Percentiles rank a stretch among this genome's conserved stretches.
Conservation (phyloP, 2,888 invertebrate species). For the Mythimna albipuncta region DNA sequence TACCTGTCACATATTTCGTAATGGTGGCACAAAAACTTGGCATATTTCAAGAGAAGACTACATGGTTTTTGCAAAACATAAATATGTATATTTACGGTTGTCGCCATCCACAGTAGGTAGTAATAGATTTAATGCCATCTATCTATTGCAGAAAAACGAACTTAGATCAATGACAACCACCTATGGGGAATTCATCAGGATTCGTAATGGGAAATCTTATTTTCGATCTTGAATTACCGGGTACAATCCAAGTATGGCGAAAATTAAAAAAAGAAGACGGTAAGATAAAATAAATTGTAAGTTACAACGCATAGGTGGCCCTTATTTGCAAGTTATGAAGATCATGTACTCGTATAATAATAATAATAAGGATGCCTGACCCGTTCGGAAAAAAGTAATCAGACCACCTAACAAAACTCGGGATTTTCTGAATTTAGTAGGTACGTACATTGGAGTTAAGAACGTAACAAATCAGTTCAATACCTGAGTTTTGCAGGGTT, state of each 20-base stretch:
- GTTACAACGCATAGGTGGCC: no score
- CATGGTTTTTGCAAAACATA: slow-evolving; percentile 46
- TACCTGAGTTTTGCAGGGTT: no score
- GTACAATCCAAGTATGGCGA: not conserved
- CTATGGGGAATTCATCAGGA: not conserved
- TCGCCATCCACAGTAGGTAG: slow-evolving; percentile 5
- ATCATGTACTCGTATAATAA: no score
- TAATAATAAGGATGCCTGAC: no score
- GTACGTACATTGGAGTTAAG: no score
- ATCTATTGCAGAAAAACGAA: slow-evolving; percentile 28
- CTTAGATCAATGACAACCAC: slow-evolving; percentile 40
- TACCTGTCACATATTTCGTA: slow-evolving; percentile 55
- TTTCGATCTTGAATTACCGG: slow-evolving; percentile 16
- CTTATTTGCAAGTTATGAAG: no score
- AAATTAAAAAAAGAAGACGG: not conserved
- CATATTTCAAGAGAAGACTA: slow-evolving; percentile 35
- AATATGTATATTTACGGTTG: slow-evolving; percentile 45
- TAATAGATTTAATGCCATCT: slow-evolving; percentile 17
- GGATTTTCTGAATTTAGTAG: no score
- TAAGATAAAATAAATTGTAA: not conserved
- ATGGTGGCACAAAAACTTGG: slow-evolving; percentile 36
- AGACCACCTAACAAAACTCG: no score
- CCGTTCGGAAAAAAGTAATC: no score
- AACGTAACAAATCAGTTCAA: no score
- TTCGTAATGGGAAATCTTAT: slow-evolving; percentile 18